Evolutionary conservation across 2,113 vertebrate genomes (phyloP), one percentile per base, ranked within the genome.

Genomic region (Meriones unguiculatus): DNA sequence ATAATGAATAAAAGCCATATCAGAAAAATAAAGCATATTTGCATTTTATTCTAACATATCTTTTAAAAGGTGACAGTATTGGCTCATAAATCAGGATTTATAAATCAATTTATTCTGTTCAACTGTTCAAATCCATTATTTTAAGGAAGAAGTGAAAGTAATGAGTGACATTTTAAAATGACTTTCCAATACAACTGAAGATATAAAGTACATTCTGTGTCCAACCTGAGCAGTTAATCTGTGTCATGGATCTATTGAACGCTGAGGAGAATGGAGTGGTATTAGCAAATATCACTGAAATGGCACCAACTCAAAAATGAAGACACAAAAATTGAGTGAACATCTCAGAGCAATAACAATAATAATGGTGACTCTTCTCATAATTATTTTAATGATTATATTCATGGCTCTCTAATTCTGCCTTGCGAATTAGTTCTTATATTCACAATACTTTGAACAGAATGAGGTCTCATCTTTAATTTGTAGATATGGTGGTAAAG

Each of bases 251-350:
- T 97, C 90, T 97, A 86, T 69, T 88, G 84, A 97, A 70, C 32
- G 75, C 57, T 57, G 69, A 82, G 54, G 7, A 52, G 0, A 91
- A 91, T 81, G 96, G 96, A 92, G 65, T n/a, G 73, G 67, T 2
- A 62, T 67, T 97, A 97, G 95, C 95, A 97, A 98, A 96, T 91
- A 96, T 80, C 93, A 95, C 89, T 77, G 94, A 97, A 98, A 95
- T 65, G n/a, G 59, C 94, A 92, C 0, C 1, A 64, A 5, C 10
- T 96, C 64, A 95, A 72, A 96, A 84, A 70, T 77, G 72, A 77
- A 75, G 38, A 89, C n/a, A 50, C 73, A 91, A 41, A 78, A 95
- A 94, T 87, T 94, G 32, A 85, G 24, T 38, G 62, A 84, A 96
- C 38, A 89, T 17, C 92, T 94, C 69, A 91, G 25, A 93, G 88